Evolutionary conservation across 2,113 vertebrate genomes (phyloP).

Genomic region (Proterorhinus semilunaris): DNA sequence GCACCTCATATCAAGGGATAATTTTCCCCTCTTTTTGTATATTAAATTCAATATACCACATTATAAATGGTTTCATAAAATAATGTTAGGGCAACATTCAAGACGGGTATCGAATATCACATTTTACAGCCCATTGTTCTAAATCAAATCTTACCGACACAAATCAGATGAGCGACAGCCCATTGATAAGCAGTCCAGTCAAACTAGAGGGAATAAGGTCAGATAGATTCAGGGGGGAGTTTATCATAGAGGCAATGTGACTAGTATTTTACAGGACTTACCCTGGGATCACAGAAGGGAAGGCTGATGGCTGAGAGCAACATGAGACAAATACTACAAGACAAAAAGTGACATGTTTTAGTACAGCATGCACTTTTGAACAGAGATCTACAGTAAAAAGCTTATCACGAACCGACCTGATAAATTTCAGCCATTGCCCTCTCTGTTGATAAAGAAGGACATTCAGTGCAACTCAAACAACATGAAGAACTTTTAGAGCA

Average conservation of each 20-base stretch:
- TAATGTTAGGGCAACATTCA: too few species aligned
- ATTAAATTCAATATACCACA: too few species aligned
- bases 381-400: background rate
- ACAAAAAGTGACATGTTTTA: background rate
- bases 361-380: background rate
- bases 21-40: too few species aligned
- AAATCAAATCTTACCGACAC: slow-evolving; percentile 78
- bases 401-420: slow-evolving; percentile 38
- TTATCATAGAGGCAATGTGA: background rate
- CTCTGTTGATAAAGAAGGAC: slow-evolving; percentile 66
- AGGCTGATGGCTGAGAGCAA: slow-evolving; percentile 83
- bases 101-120: too few species aligned
- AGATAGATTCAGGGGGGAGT: accelerated
- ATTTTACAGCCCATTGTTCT: background rate
- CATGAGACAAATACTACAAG: slow-evolving; percentile 77
- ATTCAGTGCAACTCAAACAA: background rate
- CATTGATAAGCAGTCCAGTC: slow-evolving; percentile 86
- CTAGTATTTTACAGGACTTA: slow-evolving; percentile 51
- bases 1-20: too few species aligned
- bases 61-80: too few species aligned
- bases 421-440: slow-evolving; percentile 69
- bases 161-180: slow-evolving; percentile 84
- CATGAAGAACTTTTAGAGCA: too few species aligned
- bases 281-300: slow-evolving; percentile 83
- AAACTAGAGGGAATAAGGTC: slow-evolving; percentile 70